Conservation (phyloP, 2,113 vertebrate species). For the Aviceda subcristata region DNA sequence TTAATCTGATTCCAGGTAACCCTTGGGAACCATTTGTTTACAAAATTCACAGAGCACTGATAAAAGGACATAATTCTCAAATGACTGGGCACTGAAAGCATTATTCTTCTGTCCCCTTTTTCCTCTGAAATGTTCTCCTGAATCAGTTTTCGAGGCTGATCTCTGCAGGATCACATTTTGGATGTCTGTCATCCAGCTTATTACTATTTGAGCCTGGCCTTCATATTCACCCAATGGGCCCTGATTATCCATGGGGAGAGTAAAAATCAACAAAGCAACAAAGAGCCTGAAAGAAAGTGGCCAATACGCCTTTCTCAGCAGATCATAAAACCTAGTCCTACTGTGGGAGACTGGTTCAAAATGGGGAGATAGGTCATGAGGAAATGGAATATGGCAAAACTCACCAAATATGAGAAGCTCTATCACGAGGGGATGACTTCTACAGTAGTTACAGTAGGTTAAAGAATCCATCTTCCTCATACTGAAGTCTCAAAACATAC, state of each 20-base stretch:
- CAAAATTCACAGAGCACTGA: background rate
- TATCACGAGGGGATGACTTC: background rate
- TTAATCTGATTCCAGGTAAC: background rate
- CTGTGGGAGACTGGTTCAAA: background rate
- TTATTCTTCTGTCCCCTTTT: background rate
- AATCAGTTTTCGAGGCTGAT: background rate
- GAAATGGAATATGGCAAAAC: background rate
- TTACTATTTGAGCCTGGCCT: background rate
- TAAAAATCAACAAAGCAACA: background rate
- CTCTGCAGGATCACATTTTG: background rate
- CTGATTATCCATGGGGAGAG: background rate
- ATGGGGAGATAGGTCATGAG: background rate
- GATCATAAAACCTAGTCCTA: background rate
- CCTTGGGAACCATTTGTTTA: background rate
- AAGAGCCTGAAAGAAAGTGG: background rate
- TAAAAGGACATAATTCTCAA: background rate
- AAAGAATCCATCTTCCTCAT: background rate
- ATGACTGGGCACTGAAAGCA: background rate
- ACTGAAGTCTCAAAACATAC: background rate
- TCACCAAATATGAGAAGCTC: background rate
- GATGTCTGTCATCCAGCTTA: background rate
- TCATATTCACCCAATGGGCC: background rate
- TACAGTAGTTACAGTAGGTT: background rate
- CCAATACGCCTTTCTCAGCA: background rate
- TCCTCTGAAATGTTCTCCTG: background rate